phyloP scores from a whole-genome alignment of 2,888 invertebrate species.

The Morpho achilles region DNA sequence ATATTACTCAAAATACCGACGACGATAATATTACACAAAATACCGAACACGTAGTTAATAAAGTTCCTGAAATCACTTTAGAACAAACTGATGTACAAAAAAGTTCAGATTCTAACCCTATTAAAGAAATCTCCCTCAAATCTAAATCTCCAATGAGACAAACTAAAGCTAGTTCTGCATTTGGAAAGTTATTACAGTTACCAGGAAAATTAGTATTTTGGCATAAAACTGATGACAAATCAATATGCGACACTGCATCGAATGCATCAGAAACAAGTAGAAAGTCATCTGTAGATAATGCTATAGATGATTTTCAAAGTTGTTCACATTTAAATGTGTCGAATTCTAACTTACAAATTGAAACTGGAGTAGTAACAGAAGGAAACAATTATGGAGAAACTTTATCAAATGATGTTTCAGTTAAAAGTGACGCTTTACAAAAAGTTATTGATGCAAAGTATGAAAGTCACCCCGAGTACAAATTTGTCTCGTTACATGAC shows the following conservation, averaged over 20 bases:
- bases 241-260: slow-evolving; percentile 47
- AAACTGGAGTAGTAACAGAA: slow-evolving; percentile 34
- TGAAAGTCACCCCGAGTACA: slow-evolving; percentile 67
- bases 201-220: slow-evolving; percentile 79
- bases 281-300: slow-evolving; percentile 52
- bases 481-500: slow-evolving; percentile 56
- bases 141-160: slow-evolving; percentile 56
- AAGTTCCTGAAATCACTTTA: neutral
- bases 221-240: slow-evolving; percentile 66
- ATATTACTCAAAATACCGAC: no score
- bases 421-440: slow-evolving; percentile 63
- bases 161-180: slow-evolving; percentile 52
- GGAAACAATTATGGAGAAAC: slow-evolving; percentile 41
- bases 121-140: slow-evolving; percentile 55
- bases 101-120: neutral
- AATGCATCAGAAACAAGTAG: slow-evolving; percentile 54
- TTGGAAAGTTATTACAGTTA: slow-evolving; percentile 71
- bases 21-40: neutral
- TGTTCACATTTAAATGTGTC: slow-evolving; percentile 40
- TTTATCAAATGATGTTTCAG: slow-evolving; percentile 53
- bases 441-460: slow-evolving; percentile 66
- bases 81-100: slow-evolving; percentile 16
- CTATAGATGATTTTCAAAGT: slow-evolving; percentile 51
- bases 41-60: neutral
- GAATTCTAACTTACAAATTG: slow-evolving; percentile 25